phyloP scores from a whole-genome alignment of 2,113 vertebrate genomes.

The Perca flavescens region DNA sequence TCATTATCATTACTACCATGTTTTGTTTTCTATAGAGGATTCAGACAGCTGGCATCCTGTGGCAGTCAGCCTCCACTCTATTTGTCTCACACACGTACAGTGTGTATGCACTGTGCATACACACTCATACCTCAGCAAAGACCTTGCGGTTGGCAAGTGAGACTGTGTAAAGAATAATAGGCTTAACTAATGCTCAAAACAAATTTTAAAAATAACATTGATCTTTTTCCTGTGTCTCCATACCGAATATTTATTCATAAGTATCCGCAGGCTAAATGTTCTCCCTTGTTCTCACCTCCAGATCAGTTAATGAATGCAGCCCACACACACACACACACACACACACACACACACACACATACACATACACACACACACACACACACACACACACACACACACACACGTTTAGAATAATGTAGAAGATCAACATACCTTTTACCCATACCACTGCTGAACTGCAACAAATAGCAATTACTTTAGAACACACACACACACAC shows the following conservation, averaged over 20 bases:
- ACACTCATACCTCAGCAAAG: constrained; percentile 27
- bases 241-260: constrained; percentile 65
- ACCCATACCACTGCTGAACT: not conserved
- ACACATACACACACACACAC: not conserved
- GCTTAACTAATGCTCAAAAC: constrained; percentile 46
- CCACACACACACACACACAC: constrained; percentile 6
- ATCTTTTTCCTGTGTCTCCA: constrained; percentile 50
- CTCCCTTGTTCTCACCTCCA: constrained; percentile 61
- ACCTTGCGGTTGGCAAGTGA: constrained; percentile 26
- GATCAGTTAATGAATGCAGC: constrained; percentile 54
- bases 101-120: not conserved
- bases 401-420: constrained; percentile 4
- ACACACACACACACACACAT: too few species aligned
- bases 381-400: not conserved
- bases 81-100: not conserved
- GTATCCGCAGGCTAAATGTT: constrained; percentile 63
- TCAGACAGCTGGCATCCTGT: constrained; percentile 50
- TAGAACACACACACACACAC: not conserved
- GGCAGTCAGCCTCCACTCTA: not conserved
- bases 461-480: not conserved
- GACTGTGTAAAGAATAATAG: constrained; percentile 15
- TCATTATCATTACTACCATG: constrained; percentile 37
- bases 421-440: not conserved
- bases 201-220: constrained; percentile 58
- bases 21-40: constrained; percentile 42